A percentile compares a stretch with the other conserved stretches of the same genome.
Evolutionary conservation across 2,888 invertebrate species (phyloP).

Genomic region (Elysia crispata): DNA sequence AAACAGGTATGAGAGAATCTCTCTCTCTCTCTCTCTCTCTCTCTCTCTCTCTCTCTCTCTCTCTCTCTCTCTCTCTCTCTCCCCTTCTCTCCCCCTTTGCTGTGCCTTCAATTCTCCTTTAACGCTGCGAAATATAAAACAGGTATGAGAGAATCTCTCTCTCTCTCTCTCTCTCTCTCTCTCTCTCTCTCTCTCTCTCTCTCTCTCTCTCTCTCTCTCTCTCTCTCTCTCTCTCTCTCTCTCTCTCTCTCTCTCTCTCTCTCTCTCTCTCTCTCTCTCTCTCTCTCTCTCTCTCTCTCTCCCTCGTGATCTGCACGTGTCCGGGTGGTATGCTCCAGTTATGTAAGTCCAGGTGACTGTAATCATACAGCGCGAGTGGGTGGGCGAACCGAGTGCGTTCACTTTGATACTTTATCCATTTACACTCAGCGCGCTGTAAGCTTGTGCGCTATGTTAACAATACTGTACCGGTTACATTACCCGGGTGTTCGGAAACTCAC

Average conservation of each 20-base stretch:
- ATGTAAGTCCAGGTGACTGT: background rate
- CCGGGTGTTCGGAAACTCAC: too few relatives aligned
- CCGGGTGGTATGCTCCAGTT: background rate
- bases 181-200: background rate
- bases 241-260: too few relatives aligned
- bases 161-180: slow-evolving; percentile 26
- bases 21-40: background rate
- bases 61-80: slow-evolving; percentile 35
- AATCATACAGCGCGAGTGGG: background rate
- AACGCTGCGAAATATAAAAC: too few relatives aligned
- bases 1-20: too few relatives aligned
- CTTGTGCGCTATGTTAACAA: too few relatives aligned
- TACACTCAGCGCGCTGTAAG: too few relatives aligned
- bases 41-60: slow-evolving; percentile 12
- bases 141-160: too few relatives aligned
- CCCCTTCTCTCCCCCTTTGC: background rate
- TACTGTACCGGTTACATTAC: too few relatives aligned
- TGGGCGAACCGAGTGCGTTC: too few relatives aligned
- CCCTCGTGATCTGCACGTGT: background rate
- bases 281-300: background rate
- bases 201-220: background rate
- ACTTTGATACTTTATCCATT: too few relatives aligned
- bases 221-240: slow-evolving; percentile 12
- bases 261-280: too few relatives aligned
- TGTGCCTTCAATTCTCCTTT: slow-evolving; percentile 21